Conservation (phyloP, 2,797 vertebrate genomes). For the Eutrigla gurnardus region DNA sequence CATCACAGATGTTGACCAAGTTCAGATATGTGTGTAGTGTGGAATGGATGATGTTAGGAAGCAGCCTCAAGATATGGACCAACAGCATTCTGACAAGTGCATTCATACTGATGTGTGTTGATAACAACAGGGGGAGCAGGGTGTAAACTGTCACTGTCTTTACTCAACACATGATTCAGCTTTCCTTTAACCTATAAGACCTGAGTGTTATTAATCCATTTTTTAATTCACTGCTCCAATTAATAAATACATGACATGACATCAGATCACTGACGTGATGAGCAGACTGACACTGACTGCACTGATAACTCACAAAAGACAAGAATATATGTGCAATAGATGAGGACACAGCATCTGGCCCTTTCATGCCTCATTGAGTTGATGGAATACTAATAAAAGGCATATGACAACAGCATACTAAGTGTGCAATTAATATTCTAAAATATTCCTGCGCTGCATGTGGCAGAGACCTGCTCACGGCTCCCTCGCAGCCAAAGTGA, state of each 20-base stretch:
- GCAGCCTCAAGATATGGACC: background rate
- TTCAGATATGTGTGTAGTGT: background rate
- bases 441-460: constrained; percentile 78
- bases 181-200: constrained; percentile 18
- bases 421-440: constrained; percentile 83
- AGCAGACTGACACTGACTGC: constrained; percentile 51
- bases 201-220: constrained; percentile 57
- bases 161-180: background rate
- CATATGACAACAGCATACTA: constrained; percentile 83
- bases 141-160: background rate
- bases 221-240: constrained; percentile 65
- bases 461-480: constrained; percentile 67
- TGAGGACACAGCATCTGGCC: constrained; percentile 78
- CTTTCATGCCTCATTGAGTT: constrained; percentile 78
- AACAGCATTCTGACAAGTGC: background rate
- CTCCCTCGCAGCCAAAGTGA: constrained; percentile 60
- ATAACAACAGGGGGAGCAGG: background rate
- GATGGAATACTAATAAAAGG: constrained; percentile 86
- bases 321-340: constrained; percentile 56
- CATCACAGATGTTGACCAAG: background rate
- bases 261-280: constrained; percentile 53
- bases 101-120: background rate
- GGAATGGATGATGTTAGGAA: background rate
- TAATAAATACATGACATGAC: constrained; percentile 73
- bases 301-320: constrained; percentile 60